A percentile compares a stretch with the other conserved stretches of the same genome.
These are phyloP conservation scores for Rhabdomys pumilio DNA, from an alignment of 2,797 vertebrate species.

Conservation along the genomic window DNA sequence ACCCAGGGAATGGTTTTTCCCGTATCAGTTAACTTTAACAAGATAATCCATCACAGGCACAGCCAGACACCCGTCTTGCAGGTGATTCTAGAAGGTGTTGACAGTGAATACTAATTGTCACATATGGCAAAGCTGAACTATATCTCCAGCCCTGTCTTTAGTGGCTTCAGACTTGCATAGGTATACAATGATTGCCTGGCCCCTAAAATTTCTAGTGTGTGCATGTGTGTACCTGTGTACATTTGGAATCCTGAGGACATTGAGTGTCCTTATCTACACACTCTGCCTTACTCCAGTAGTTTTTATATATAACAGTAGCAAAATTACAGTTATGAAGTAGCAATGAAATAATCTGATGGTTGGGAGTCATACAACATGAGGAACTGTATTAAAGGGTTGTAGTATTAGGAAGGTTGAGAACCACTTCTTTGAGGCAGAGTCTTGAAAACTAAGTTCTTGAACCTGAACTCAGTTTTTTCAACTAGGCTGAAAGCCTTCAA, in stretches of 20 bases:
- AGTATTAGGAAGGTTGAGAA: not conserved
- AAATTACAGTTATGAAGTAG: not conserved
- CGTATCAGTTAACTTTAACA: not conserved
- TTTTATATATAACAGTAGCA: not conserved
- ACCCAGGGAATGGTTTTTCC: not conserved
- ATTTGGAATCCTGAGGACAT: not conserved
- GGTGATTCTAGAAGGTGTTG: not conserved
- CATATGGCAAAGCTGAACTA: not conserved
- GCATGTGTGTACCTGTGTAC: not conserved
- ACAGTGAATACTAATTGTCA: not conserved
- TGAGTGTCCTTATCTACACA: not conserved
- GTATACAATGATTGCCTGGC: not conserved
- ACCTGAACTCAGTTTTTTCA: not conserved
- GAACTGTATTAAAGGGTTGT: not conserved
- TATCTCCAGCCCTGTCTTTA: not conserved
- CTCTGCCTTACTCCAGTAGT: not conserved
- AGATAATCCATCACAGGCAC: not conserved
- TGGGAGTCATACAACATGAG: not conserved
- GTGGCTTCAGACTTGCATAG: not conserved
- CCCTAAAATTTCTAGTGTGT: not conserved
- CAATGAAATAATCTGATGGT: not conserved
- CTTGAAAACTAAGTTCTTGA: not conserved
- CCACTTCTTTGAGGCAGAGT: not conserved
- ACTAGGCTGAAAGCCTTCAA: not conserved
- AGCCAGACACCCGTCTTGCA: not conserved